Evolutionary conservation across 2,113 vertebrate species (phyloP).

Genomic region (Anser brachyrhynchus): DNA sequence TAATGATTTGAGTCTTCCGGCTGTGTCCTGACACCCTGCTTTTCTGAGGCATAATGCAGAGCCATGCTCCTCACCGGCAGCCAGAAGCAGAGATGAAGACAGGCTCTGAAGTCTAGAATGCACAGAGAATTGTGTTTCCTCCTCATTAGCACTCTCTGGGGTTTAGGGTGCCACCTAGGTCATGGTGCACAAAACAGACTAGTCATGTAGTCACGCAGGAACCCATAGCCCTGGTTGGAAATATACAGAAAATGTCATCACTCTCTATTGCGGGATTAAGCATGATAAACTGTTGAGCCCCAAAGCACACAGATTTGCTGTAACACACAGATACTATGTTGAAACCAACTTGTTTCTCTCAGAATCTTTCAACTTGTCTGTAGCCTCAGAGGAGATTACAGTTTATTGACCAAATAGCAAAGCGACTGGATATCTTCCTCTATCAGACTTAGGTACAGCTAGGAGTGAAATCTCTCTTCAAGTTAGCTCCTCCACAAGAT

Average conservation of each 20-base stretch:
- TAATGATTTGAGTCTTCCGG: background rate
- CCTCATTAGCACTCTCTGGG: background rate
- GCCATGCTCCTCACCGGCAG: background rate
- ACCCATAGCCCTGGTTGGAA: background rate
- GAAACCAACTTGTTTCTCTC: constrained; percentile 7
- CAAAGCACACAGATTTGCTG: background rate
- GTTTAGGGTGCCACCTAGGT: background rate
- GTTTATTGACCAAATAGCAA: constrained; percentile 29
- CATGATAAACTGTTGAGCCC: background rate
- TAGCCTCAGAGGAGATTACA: background rate
- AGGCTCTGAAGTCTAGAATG: background rate
- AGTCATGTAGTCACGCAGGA: background rate
- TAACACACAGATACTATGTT: background rate
- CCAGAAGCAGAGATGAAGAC: constrained; percentile 2
- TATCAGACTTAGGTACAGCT: background rate
- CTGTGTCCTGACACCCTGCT: background rate
- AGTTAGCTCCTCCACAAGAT: background rate
- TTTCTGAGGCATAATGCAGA: background rate
- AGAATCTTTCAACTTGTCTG: background rate
- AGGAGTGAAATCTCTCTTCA: constrained; percentile 12
- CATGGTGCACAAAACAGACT: background rate
- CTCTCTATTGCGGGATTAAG: background rate
- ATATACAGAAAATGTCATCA: background rate
- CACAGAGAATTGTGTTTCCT: background rate
- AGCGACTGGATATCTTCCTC: background rate